phyloP scores from a whole-genome alignment of 2,888 invertebrate species.

The Crocallis elinguaria region DNA sequence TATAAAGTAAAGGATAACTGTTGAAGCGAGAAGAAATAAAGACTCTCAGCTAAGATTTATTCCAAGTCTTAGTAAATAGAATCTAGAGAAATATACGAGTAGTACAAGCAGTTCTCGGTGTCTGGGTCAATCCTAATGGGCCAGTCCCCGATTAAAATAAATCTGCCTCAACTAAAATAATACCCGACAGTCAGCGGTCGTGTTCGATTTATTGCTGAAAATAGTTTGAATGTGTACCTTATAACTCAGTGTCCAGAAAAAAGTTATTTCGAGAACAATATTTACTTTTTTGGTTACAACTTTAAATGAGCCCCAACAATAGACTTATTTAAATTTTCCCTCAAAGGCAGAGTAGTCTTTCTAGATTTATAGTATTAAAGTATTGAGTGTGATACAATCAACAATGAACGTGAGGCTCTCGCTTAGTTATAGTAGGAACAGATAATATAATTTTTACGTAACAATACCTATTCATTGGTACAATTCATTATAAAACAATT shows the following conservation, averaged over 20 bases:
- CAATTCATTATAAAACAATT: too few species aligned
- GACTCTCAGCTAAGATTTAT: constrained; percentile 8
- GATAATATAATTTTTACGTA: too few species aligned
- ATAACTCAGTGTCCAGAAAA: not conserved
- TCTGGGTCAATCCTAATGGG: constrained; percentile 9
- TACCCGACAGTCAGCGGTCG: constrained; percentile 46
- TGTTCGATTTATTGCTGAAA: constrained; percentile 42
- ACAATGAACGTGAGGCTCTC: too few species aligned
- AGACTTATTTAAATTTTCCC: too few species aligned
- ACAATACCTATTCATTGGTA: too few species aligned
- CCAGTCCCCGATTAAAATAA: constrained; percentile 32
- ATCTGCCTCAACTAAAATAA: constrained; percentile 41
- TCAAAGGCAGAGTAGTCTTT: too few species aligned
- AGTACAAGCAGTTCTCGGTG: constrained; percentile 10
- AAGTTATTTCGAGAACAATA: not conserved
- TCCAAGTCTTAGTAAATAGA: constrained; percentile 13
- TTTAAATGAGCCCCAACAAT: too few species aligned
- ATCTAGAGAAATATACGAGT: constrained; percentile 19
- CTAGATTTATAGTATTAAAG: too few species aligned
- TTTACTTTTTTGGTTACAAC: too few species aligned
- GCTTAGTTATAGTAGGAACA: too few species aligned
- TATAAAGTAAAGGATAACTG: not conserved
- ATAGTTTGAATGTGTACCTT: not conserved
- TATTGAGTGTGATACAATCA: too few species aligned
- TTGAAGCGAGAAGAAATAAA: constrained; percentile 2